Conservation (phyloP, 2,888 invertebrate genomes). For the Gryllus longicercus region DNA sequence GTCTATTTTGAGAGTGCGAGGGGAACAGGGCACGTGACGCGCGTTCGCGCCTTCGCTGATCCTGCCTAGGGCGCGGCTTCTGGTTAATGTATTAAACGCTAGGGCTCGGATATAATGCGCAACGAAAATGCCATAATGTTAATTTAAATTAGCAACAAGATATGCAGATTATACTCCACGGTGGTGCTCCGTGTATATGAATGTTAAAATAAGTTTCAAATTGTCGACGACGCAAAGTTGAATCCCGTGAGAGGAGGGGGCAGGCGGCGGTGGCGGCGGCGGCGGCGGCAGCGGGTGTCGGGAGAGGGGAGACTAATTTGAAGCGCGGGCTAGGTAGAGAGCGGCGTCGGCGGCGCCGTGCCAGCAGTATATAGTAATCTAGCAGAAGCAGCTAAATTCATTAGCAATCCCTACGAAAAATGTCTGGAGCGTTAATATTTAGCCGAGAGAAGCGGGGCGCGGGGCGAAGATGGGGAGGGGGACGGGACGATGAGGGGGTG, state of each 20-base stretch:
- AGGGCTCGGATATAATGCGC: conserved; percentile 31
- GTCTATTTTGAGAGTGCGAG: too few relatives aligned
- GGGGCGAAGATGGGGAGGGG: conserved; percentile 17
- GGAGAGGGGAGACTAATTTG: conserved; percentile 34
- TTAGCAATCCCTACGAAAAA: conserved; percentile 36
- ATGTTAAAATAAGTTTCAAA: conserved; percentile 57
- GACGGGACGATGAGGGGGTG: not conserved
- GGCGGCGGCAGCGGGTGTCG: not conserved
- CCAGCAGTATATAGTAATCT: conserved; percentile 33
- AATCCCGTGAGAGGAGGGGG: conserved; percentile 45
- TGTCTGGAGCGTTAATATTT: conserved; percentile 35
- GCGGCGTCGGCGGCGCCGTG: conserved; percentile 23
- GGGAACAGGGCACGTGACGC: too few relatives aligned
- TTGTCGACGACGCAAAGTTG: conserved; percentile 53
- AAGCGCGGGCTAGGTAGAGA: conserved; percentile 31
- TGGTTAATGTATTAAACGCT: conserved; percentile 32
- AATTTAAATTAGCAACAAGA: conserved; percentile 37
- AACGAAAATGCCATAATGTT: conserved; percentile 35
- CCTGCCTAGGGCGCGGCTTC: conserved; percentile 19
- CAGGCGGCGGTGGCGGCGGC: conserved; percentile 25
- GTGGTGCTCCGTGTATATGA: conserved; percentile 46
- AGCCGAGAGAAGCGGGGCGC: conserved; percentile 24
- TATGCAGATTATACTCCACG: conserved; percentile 37
- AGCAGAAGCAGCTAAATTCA: conserved; percentile 36
- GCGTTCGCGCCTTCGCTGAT: not conserved